Evolutionary conservation across 2,113 vertebrate genomes (phyloP).

Genomic region (Oreochromis aureus): DNA sequence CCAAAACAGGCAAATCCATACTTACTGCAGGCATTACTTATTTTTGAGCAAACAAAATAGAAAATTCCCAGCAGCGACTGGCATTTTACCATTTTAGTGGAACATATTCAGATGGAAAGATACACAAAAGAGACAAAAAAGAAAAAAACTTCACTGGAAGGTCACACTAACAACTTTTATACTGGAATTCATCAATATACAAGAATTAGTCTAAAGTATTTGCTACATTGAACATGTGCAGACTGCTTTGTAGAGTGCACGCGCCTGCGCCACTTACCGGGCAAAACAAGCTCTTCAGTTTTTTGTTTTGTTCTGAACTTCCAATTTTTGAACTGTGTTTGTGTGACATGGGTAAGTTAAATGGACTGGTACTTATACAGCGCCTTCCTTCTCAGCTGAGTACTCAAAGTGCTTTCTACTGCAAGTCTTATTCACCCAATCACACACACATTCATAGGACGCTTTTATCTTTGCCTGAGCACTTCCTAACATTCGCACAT

Average conservation of each 20-base stretch:
- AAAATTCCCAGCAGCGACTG: not conserved
- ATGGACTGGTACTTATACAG: not conserved
- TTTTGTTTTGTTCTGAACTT: not conserved
- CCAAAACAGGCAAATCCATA: not conserved
- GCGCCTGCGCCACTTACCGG: not conserved
- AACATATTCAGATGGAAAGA: not conserved
- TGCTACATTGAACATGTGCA: not conserved
- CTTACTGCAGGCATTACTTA: not conserved
- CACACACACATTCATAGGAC: not conserved
- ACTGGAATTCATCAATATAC: not conserved
- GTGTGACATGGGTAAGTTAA: not conserved
- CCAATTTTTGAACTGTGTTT: not conserved
- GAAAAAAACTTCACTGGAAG: not conserved
- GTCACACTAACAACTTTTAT: not conserved
- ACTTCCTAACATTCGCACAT: not conserved
- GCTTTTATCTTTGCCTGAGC: not conserved
- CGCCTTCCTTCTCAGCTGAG: not conserved
- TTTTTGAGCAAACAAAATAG: not conserved
- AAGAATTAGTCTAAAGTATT: not conserved
- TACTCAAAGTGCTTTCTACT: not conserved
- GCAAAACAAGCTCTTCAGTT: not conserved
- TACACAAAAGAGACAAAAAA: not conserved
- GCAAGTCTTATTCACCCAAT: not conserved
- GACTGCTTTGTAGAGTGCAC: not conserved
- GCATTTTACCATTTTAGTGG: not conserved